These are phyloP conservation scores for Adrianichthys oophorus DNA, from an alignment of 2,797 vertebrate genomes.

Conservation along the genomic window DNA sequence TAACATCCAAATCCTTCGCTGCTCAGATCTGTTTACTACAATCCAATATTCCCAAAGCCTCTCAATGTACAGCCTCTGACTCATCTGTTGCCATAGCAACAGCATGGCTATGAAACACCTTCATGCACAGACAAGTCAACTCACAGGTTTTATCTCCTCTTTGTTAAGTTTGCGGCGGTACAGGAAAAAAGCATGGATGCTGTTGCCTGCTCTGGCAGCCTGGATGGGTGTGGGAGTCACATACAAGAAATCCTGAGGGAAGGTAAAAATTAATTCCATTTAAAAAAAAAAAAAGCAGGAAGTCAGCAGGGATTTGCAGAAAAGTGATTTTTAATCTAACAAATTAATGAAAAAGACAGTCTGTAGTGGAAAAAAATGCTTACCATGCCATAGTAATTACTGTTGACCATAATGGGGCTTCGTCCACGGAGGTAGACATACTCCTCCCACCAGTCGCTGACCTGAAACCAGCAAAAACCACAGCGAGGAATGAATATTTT, in stretches of 20 bases:
- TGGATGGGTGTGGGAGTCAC: slow-evolving; percentile 87
- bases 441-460: slow-evolving; percentile 94
- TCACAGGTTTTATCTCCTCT: slow-evolving; percentile 83
- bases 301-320: too few species aligned
- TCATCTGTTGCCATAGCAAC: slow-evolving; percentile 25
- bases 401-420: slow-evolving; percentile 88
- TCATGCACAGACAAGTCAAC: slow-evolving; percentile 26
- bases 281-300: too few species aligned
- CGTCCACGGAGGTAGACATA: slow-evolving; percentile 87
- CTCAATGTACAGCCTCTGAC: slow-evolving; percentile 5
- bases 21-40: not conserved
- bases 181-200: slow-evolving; percentile 74
- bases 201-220: slow-evolving; percentile 81
- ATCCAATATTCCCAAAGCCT: slow-evolving; percentile 7
- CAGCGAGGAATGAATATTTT: slow-evolving; percentile 4
- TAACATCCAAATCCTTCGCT: not conserved
- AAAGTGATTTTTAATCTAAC: not conserved
- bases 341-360: not conserved
- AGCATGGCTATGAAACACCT: slow-evolving; percentile 11
- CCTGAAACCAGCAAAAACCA: slow-evolving; percentile 67
- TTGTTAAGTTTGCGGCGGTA: slow-evolving; percentile 82
- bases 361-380: not conserved
- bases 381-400: slow-evolving; percentile 93
- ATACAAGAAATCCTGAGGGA: slow-evolving; percentile 86
- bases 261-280: not conserved